Evolutionary conservation across 2,113 vertebrate genomes (phyloP).

Genomic region (Muntiacus muntjak): DNA sequence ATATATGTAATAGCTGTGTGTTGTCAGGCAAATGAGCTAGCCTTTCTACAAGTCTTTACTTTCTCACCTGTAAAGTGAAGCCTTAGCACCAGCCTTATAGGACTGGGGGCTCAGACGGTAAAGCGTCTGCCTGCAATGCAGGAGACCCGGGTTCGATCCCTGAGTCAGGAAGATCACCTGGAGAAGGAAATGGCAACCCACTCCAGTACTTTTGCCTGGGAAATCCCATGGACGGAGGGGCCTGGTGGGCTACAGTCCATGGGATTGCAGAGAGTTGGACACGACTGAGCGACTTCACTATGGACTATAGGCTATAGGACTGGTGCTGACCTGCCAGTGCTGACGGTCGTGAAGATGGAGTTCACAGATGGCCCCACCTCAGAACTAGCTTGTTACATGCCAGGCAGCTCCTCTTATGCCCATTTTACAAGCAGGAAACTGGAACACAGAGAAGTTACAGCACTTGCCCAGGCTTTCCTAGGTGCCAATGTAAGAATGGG

Average conservation of each 20-base stretch:
- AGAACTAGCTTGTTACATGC: accelerated
- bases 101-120: accelerated
- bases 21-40: background rate
- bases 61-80: background rate
- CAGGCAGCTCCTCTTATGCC: background rate
- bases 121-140: background rate
- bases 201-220: background rate
- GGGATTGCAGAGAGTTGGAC: background rate
- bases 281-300: background rate
- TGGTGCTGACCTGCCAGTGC: accelerated
- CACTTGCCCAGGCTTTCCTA: background rate
- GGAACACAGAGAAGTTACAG: background rate
- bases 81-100: background rate
- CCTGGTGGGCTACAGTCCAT: background rate
- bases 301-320: background rate
- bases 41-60: background rate
- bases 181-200: background rate
- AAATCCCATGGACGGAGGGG: background rate
- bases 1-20: too few species aligned
- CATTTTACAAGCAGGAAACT: background rate
- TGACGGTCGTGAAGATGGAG: accelerated
- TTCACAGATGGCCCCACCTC: too few species aligned
- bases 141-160: background rate
- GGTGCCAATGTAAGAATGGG: background rate
- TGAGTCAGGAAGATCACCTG: background rate